Base-by-base conservation (phyloP, 1,140 invertebrate species). In the Chelonus insularis region DNA sequence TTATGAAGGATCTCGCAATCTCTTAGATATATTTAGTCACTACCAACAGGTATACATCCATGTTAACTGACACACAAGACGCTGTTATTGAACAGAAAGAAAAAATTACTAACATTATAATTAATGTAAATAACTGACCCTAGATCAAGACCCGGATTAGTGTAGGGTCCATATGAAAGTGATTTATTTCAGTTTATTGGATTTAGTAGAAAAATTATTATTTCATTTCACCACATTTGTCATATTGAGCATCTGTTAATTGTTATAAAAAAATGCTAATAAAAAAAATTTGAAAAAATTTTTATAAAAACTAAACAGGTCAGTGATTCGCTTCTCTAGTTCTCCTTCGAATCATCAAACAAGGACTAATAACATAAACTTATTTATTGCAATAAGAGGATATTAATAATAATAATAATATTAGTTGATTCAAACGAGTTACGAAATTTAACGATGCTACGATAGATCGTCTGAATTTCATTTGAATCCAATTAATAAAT, bases 111-210 rank as follows among this genome's bases (percentile, higher is more conserved):
- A 14, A 8, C 29, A 58, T 58, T 39, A 48, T 51, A 59, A 59
- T 50, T 37, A 16, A 59, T 23, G 56, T 32, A 32, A 50, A 47
- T 59, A 45, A 51, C 39, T 51, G 47, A 59, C 57, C 57, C 23
- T 9, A 34, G 56, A 58, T 58, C 43, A 14, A 32, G 25, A 32
- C 14, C 18, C 11, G 34, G 16, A 59, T 59, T 59, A 20, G 32
- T 4, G 37, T 16, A 58, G 14, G 11, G 37, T 48, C 16, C 16
- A 36, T 43, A 14, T 43, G 37, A 59, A 59, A 34, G 45, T 8
- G 51, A 20, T 39, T 18, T n/a, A 59, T 36, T 18, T n/a, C n/a
- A n/a, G n/a, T n/a, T n/a, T n/a, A n/a, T n/a, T n/a, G n/a, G n/a
- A n/a, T n/a, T n/a, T n/a, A n/a, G n/a, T n/a, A n/a, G n/a, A n/a